Evolutionary conservation across 2,888 invertebrate species (phyloP).

Genomic region (Mesochorus sp.): DNA sequence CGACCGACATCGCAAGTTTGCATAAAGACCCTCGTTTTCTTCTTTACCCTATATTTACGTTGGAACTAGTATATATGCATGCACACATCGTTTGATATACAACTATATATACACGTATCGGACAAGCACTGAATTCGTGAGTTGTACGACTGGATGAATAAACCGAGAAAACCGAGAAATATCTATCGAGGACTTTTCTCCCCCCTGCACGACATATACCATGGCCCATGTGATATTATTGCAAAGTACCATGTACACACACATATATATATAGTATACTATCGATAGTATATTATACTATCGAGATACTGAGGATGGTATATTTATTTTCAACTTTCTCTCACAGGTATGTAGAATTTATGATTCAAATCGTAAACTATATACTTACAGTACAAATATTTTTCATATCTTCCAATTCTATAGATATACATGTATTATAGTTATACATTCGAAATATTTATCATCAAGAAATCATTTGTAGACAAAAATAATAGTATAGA

Average conservation of each 20-base stretch:
- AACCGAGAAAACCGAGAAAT: constrained; percentile 23
- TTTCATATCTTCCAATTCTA: not conserved
- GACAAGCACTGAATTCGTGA: constrained; percentile 6
- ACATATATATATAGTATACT: not conserved
- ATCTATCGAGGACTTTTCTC: constrained; percentile 17
- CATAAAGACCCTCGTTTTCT: constrained; percentile 1
- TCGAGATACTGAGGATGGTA: too few relatives aligned
- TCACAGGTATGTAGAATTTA: constrained; percentile 22
- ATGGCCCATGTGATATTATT: not conserved
- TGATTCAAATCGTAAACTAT: not conserved
- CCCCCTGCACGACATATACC: not conserved
- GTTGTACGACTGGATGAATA: constrained; percentile 24
- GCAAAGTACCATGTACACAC: not conserved
- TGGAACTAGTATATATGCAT: too few relatives aligned
- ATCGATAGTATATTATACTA: constrained; percentile 5
- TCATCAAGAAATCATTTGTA: constrained; percentile 17
- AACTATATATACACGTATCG: constrained; percentile 5
- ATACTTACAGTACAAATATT: not conserved
- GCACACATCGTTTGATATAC: too few relatives aligned
- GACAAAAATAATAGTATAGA: too few relatives aligned
- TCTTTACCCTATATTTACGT: too few relatives aligned
- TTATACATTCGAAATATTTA: not conserved
- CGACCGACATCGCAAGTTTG: constrained; percentile 2
- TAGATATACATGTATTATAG: too few relatives aligned
- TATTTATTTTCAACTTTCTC: too few relatives aligned